These are phyloP conservation scores for Heterochromis multidens DNA, from an alignment of 2,113 vertebrate genomes.

Conservation along the genomic window DNA sequence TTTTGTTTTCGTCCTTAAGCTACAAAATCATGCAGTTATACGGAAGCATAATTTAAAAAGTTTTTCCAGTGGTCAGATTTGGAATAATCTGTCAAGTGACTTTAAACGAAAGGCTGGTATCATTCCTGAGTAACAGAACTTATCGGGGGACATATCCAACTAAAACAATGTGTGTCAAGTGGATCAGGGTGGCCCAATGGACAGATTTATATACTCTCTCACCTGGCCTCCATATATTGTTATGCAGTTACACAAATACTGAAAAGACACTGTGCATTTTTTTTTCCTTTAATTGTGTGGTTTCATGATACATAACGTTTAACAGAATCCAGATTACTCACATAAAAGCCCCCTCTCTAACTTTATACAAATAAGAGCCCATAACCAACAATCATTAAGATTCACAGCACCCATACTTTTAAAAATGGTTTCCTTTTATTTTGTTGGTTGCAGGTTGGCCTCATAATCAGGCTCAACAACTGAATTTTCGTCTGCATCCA, in stretches of 20 bases:
- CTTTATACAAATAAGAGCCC: rapidly evolving
- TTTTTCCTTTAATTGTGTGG: not conserved
- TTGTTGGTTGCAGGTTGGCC: not conserved
- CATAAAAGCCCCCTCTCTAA: not conserved
- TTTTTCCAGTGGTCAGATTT: not conserved
- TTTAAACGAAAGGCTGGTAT: not conserved
- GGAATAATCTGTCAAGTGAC: not conserved
- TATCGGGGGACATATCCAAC: not conserved
- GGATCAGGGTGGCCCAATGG: not conserved
- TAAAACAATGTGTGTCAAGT: not conserved
- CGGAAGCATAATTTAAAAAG: too few relatives aligned
- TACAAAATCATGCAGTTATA: too few relatives aligned
- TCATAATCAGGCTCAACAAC: not conserved
- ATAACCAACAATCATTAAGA: too few relatives aligned
- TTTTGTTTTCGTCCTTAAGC: too few relatives aligned
- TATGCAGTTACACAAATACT: not conserved
- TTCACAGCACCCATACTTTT: not conserved
- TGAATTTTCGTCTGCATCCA: rapidly evolving
- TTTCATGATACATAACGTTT: not conserved
- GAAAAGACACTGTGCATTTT: rapidly evolving
- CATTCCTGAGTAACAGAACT: not conserved
- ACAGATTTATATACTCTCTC: not conserved
- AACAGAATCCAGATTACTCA: not conserved
- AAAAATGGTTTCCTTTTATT: not conserved
- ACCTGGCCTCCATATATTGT: not conserved